Evolutionary conservation across 2,113 vertebrate species (phyloP), one percentile per base, ranked within the genome.

Genomic region (Scomber japonicus): DNA sequence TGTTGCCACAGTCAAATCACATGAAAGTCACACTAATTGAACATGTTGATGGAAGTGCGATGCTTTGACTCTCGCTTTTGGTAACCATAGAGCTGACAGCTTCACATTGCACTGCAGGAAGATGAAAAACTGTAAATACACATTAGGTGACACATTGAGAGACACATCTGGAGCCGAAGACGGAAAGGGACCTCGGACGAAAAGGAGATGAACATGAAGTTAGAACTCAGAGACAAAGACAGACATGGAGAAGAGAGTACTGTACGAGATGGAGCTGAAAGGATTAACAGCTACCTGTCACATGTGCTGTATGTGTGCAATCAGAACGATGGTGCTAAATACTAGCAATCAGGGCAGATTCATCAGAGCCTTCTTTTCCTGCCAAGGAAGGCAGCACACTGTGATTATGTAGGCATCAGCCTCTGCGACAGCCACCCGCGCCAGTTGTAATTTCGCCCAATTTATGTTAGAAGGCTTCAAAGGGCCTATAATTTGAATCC

Each of bases 401-500:
- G 90, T 94, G 95, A 96, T 96, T 96, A 94, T 90, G 79, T 72
- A 89, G 82, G 88, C 94, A 88, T 92, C 93, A 92, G 91, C 81
- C 82, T 80, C 89, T 50, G 80, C 77, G 84, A 91, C 93, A 93
- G 87, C 88, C 92, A 88, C 91, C 92, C 85, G 60, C 76, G 73
- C 87, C 80, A 57, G 83, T 93, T 91, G 88, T 94, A 94, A 95
- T 95, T 95, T 93, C 80, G 80, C 87, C 93, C 93, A 94, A 95
- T 94, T 94, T 95, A 89, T 75, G 79, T 88, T 81, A 21, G 88
- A 78, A 90, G 72, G 83, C 87, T 89, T 93, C 91, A 88, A 91
- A 92, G 85, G 87, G 80, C 88, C 91, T 92, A 85, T 93, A 93
- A 95, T 95, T 95, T 94, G 78, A 90, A 88, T 93, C 82, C 89